Percentiles rank a stretch among this genome's conserved stretches.
These are phyloP conservation scores for Premnoplex brunnescens DNA, from an alignment of 2,797 vertebrate genomes.

Conservation along the genomic window DNA sequence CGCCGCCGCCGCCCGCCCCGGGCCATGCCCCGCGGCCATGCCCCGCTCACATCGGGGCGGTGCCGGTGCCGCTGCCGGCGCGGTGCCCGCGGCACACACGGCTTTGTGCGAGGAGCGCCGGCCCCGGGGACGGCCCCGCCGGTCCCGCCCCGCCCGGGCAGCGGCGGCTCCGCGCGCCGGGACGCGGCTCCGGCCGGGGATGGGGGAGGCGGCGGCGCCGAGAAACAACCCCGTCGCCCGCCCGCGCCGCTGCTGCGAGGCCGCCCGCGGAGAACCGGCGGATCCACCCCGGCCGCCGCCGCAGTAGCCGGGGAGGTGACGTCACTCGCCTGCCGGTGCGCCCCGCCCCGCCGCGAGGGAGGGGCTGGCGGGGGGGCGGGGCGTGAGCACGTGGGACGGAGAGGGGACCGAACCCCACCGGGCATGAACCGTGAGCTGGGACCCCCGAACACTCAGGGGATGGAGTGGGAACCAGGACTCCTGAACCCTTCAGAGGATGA, in stretches of 20 bases:
- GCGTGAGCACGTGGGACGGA: neutral
- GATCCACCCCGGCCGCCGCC: neutral
- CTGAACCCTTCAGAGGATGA: neutral
- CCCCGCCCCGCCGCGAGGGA: neutral
- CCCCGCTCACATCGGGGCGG: slow-evolving; percentile 10
- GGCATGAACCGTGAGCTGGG: too few relatives aligned
- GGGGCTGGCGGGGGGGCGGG: neutral
- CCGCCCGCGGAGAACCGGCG: neutral
- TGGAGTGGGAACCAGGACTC: neutral
- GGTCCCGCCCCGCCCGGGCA: neutral
- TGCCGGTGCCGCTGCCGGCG: neutral
- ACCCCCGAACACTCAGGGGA: neutral
- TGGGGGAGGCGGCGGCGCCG: neutral
- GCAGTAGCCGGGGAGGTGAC: slow-evolving; percentile 10
- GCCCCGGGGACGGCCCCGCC: neutral
- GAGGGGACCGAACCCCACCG: too few relatives aligned
- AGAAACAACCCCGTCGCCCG: neutral
- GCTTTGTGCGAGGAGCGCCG: slow-evolving; percentile 3
- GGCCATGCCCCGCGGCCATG: slow-evolving; percentile 31
- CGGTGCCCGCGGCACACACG: neutral
- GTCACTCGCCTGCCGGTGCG: neutral
- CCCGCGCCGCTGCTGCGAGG: neutral
- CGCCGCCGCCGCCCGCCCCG: neutral
- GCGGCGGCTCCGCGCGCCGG: neutral
- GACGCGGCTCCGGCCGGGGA: neutral